Evolutionary conservation across 2,797 vertebrate species (phyloP).

Genomic region (Pangasius macronema): DNA sequence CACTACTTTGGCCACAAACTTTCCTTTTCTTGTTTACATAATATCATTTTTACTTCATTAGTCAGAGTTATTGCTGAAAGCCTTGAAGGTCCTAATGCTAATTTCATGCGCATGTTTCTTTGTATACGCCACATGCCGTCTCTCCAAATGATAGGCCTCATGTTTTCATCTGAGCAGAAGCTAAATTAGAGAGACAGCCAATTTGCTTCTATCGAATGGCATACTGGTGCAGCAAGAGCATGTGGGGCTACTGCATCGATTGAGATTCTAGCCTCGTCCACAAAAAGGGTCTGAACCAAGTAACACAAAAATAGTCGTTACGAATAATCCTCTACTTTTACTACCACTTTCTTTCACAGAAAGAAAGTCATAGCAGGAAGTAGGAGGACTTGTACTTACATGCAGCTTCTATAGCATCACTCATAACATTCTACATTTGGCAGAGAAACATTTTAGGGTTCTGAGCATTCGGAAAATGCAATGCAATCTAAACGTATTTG

Average conservation of each 20-base stretch:
- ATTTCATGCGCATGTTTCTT: slow-evolving; percentile 70
- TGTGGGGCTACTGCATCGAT: slow-evolving; percentile 52
- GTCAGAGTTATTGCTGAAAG: slow-evolving; percentile 37
- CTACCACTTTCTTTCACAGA: no score
- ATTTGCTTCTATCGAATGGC: slow-evolving; percentile 50
- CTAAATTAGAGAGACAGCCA: slow-evolving; percentile 69
- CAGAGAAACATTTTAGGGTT: neutral
- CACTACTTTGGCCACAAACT: slow-evolving; percentile 18
- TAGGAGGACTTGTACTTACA: neutral
- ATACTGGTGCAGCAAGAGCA: slow-evolving; percentile 37
- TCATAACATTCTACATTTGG: neutral
- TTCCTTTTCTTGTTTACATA: slow-evolving; percentile 32
- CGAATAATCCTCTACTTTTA: no score
- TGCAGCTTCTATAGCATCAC: neutral
- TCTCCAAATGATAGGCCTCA: slow-evolving; percentile 68
- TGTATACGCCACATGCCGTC: slow-evolving; percentile 62
- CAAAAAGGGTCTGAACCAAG: no score
- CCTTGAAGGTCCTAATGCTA: slow-evolving; percentile 41
- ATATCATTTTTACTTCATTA: slow-evolving; percentile 31
- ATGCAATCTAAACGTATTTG: neutral
- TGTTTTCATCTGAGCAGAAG: slow-evolving; percentile 67
- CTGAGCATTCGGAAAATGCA: neutral
- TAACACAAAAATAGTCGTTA: no score
- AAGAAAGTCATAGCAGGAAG: slow-evolving; percentile 25
- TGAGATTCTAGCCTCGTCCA: slow-evolving; percentile 62